Evolutionary conservation across 2,113 vertebrate genomes (phyloP).

Genomic region (mouse (Mus musculus)): GRCm39 chr13:49270001-49270500

Average conservation of each 20-base stretch:
- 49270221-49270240: background rate
- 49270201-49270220: background rate
- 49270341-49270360: background rate
- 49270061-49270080: background rate
- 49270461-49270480: background rate
- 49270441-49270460: background rate
- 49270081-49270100: background rate
- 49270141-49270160: background rate
- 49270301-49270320: background rate
- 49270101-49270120: background rate
- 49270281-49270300: background rate
- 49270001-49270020: too few species aligned
- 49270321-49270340: slow-evolving; percentile 1
- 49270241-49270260: background rate
- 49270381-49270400: background rate
- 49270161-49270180: background rate
- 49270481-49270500: background rate
- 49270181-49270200: background rate
- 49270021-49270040: too few species aligned
- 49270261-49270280: background rate
- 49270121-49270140: background rate
- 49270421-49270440: background rate
- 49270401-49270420: background rate
- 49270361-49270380: background rate
- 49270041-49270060: too few species aligned